These are phyloP conservation scores for Pristionchus mayeri DNA, from an alignment of 2,888 invertebrate species.

Conservation along the genomic window DNA sequence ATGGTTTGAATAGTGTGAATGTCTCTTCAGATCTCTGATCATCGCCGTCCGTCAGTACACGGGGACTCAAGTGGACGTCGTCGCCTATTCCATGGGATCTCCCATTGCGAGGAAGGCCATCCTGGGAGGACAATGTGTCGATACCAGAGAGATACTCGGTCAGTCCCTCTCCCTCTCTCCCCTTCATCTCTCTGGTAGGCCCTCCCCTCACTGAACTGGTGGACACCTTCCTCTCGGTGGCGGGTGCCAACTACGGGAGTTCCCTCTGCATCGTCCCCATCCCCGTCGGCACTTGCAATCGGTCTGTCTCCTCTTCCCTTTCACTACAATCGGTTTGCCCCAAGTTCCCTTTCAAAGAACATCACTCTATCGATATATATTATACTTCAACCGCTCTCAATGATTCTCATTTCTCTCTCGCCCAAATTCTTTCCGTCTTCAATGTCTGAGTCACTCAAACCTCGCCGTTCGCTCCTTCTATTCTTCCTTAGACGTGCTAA, in stretches of 20 bases:
- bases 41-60: slow-evolving; percentile 75
- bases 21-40: slow-evolving; percentile 71
- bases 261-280: slow-evolving; percentile 73
- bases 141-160: slow-evolving; percentile 69
- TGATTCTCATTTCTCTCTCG: too few relatives aligned
- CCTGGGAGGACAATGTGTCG: slow-evolving; percentile 71
- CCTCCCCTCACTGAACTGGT: slow-evolving; percentile 74
- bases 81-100: slow-evolving; percentile 75
- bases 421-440: background rate
- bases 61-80: slow-evolving; percentile 71
- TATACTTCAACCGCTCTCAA: too few relatives aligned
- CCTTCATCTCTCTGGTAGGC: slow-evolving; percentile 48
- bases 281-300: slow-evolving; percentile 73
- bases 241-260: slow-evolving; percentile 75
- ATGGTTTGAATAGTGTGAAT: too few relatives aligned
- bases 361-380: too few relatives aligned
- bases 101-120: slow-evolving; percentile 73
- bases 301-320: slow-evolving; percentile 47
- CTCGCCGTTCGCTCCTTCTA: background rate
- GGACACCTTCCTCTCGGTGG: slow-evolving; percentile 74
- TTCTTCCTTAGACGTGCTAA: too few relatives aligned
- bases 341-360: background rate
- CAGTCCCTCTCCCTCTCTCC: slow-evolving; percentile 9
- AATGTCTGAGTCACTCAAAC: background rate
- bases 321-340: background rate